Evolutionary conservation across 2,797 vertebrate genomes (phyloP), one percentile per base, ranked within the genome.

Genomic region (Erpetoichthys calabaricus): DNA sequence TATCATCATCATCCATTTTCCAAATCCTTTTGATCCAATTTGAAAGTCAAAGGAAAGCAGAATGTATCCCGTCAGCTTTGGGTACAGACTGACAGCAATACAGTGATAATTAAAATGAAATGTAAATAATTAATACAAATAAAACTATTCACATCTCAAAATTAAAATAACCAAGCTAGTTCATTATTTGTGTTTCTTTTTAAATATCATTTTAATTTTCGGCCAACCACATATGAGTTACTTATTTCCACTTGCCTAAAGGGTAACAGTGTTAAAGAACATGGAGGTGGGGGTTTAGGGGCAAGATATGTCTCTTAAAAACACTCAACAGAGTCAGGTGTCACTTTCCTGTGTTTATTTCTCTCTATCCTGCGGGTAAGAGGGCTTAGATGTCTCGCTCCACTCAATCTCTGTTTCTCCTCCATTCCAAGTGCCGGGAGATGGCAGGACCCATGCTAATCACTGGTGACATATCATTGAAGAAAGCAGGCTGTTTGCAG

Each of bases 391-490:
- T 64, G 65, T 71, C 70, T 72, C 73, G 74, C 71, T 77, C 71
- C 72, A 70, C 25, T 25, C 25, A 25, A 25, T 25, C 25, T 25
- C 25, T 25, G 25, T 25, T 25, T 25, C 25, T 25, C 25, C 53
- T 54, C 53, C 44, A 5, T 54, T 54, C 41, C 5, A 42, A 54
- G 59, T 44, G 65, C 77, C 43, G 63, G 68, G 53, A 65, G 63
- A 70, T 69, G 75, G 67, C 78, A 71, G 70, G 66, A 75, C 77
- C 81, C 86, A 83, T 89, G 91, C 86, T 94, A 92, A 93, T 93
- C 89, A 91, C 85, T 86, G 83, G 86, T 96, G 92, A 93, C 93
- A 91, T 86, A 89, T 86, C 87, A 91, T 90, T 96, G 91, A 95
- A 93, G 90, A 89, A 83, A 86, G 85, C 79, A 87, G 92, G 90